These are phyloP conservation scores for Chironomus tentans DNA, from an alignment of 2,888 invertebrate species.

Conservation along the genomic window DNA sequence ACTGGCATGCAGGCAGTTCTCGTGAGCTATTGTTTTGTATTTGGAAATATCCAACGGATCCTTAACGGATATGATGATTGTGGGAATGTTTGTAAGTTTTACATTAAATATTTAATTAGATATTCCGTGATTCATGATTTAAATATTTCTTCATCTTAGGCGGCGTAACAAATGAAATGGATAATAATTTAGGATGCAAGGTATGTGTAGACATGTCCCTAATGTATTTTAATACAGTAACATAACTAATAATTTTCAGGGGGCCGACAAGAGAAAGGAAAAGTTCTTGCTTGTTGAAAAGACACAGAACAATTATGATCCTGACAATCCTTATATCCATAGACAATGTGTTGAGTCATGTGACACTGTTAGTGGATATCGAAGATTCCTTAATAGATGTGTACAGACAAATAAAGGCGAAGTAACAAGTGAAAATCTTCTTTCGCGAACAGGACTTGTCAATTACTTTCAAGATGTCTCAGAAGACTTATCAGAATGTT, in stretches of 20 bases:
- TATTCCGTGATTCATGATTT: neutral
- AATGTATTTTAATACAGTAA: neutral
- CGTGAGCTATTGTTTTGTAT: slow-evolving; percentile 37
- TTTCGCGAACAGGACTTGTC: slow-evolving; percentile 45
- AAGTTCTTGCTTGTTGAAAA: slow-evolving; percentile 36
- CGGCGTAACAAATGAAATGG: neutral
- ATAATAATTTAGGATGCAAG: neutral
- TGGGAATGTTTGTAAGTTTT: slow-evolving; percentile 46
- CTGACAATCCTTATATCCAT: slow-evolving; percentile 30
- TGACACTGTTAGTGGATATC: slow-evolving; percentile 32
- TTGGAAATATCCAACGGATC: slow-evolving; percentile 49
- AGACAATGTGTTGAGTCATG: slow-evolving; percentile 38
- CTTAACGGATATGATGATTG: slow-evolving; percentile 53
- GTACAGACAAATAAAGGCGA: slow-evolving; percentile 37
- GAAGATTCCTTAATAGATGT: slow-evolving; percentile 47
- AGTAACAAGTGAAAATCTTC: slow-evolving; percentile 37
- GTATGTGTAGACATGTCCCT: neutral
- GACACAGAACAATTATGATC: slow-evolving; percentile 30
- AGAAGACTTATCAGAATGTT: slow-evolving; percentile 50
- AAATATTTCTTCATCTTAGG: neutral
- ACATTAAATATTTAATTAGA: neutral
- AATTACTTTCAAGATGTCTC: slow-evolving; percentile 51
- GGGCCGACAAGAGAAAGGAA: slow-evolving; percentile 28
- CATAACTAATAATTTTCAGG: slow-evolving; percentile 29
- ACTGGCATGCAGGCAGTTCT: neutral